Conservation (phyloP, 2,888 invertebrate species). For the Auanema freiburgensis region DNA sequence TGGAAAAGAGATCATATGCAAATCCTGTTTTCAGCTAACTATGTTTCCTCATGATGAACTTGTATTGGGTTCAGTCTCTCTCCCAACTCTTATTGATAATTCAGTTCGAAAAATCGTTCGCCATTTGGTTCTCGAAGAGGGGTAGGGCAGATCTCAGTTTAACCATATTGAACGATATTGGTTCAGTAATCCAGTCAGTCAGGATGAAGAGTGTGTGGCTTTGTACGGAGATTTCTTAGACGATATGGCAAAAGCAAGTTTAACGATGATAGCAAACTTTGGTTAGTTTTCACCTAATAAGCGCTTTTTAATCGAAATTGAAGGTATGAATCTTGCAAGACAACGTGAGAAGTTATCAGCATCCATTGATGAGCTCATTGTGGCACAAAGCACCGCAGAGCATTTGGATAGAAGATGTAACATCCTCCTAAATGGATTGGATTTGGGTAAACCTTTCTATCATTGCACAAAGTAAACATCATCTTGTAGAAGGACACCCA, state of each 20-base stretch:
- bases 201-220: constrained; percentile 9
- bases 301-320: too few species aligned
- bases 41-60: constrained; percentile 19
- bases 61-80: constrained; percentile 11
- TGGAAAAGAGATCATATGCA: too few species aligned
- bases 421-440: not conserved
- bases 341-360: constrained; percentile 90
- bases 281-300: constrained; percentile 9
- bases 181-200: constrained; percentile 2
- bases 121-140: constrained; percentile 5
- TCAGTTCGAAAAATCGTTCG: constrained; percentile 4
- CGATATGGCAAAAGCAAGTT: constrained; percentile 12
- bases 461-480: constrained; percentile 1
- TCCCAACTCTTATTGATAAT: constrained; percentile 10
- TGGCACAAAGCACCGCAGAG: constrained; percentile 82
- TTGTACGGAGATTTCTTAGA: constrained; percentile 14
- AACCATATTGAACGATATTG: too few species aligned
- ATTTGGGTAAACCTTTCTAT: not conserved
- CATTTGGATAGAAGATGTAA: constrained; percentile 22
- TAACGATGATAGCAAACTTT: constrained; percentile 16
- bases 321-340: constrained; percentile 90
- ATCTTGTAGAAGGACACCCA: constrained; percentile 8
- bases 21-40: constrained; percentile 8
- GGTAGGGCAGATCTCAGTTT: not conserved
- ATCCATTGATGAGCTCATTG: constrained; percentile 85